Percentiles rank a stretch among this genome's conserved stretches.
Evolutionary conservation across 2,113 vertebrate species (phyloP).

Genomic region (Hirundichthys speculiger): DNA sequence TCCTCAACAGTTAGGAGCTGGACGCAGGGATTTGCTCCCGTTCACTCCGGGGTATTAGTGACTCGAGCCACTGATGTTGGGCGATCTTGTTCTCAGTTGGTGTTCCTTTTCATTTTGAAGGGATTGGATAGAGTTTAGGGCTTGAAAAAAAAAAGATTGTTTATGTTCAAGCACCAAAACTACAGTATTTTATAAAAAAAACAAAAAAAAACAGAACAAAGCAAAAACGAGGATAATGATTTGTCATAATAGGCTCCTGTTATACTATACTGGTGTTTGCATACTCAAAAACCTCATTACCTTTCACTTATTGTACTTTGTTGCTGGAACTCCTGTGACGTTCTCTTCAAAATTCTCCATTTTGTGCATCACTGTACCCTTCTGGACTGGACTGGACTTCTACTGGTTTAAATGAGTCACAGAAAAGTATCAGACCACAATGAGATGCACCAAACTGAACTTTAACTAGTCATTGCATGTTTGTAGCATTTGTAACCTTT

Average conservation of each 20-base stretch:
- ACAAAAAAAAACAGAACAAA: background rate
- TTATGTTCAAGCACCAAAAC: too few relatives aligned
- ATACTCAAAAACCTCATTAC: background rate
- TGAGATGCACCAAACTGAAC: too few relatives aligned
- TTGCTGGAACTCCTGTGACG: background rate
- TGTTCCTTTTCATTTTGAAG: background rate
- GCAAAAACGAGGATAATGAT: too few relatives aligned
- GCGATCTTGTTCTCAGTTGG: background rate
- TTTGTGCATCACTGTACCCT: too few relatives aligned
- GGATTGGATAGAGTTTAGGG: background rate
- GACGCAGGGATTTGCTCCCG: background rate
- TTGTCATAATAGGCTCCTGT: too few relatives aligned
- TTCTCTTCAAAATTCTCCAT: conserved; percentile 7
- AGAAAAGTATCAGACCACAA: too few relatives aligned
- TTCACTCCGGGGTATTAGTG: background rate
- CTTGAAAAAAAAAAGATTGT: too few relatives aligned
- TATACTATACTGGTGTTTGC: background rate
- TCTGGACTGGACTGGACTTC: too few relatives aligned
- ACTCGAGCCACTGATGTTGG: background rate
- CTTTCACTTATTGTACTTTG: background rate
- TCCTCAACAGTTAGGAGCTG: background rate
- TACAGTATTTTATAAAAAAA: too few relatives aligned
- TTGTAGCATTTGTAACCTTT: too few relatives aligned
- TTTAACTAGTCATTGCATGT: too few relatives aligned
- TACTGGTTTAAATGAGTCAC: too few relatives aligned